Evolutionary conservation across 2,113 vertebrate genomes (phyloP).

Genomic region (Marmota flaviventris): DNA sequence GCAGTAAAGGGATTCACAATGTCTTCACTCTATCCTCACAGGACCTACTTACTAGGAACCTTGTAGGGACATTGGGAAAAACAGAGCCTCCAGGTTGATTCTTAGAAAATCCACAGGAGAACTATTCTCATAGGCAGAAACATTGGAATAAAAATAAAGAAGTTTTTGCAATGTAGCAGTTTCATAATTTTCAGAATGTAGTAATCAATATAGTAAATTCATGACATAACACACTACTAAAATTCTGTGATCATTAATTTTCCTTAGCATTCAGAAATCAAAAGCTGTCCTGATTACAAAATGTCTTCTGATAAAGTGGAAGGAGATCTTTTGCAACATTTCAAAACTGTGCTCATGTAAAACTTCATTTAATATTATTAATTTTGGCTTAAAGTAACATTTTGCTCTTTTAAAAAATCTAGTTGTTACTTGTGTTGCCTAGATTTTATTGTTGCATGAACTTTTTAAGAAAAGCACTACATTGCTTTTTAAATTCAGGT

Average conservation of each 20-base stretch:
- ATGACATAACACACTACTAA: background rate
- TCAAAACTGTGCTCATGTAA: background rate
- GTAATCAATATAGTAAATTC: background rate
- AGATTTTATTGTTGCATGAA: background rate
- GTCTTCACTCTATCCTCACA: background rate
- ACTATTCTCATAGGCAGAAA: background rate
- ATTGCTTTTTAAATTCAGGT: background rate
- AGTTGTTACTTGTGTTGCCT: background rate
- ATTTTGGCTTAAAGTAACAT: background rate
- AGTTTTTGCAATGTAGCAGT: background rate
- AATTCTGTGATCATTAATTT: background rate
- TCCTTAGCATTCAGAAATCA: background rate
- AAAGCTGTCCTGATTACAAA: background rate
- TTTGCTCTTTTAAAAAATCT: background rate
- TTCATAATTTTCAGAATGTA: background rate
- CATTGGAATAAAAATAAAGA: background rate
- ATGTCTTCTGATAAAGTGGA: background rate
- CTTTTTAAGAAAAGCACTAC: background rate
- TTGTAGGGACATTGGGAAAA: background rate
- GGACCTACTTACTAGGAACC: background rate
- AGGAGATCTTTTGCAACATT: background rate
- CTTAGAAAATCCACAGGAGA: background rate
- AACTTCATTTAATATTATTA: background rate
- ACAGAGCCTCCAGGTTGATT: background rate
- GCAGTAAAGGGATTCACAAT: background rate